phyloP scores from a whole-genome alignment of 2,888 invertebrate species.

The Selenia dentaria region DNA sequence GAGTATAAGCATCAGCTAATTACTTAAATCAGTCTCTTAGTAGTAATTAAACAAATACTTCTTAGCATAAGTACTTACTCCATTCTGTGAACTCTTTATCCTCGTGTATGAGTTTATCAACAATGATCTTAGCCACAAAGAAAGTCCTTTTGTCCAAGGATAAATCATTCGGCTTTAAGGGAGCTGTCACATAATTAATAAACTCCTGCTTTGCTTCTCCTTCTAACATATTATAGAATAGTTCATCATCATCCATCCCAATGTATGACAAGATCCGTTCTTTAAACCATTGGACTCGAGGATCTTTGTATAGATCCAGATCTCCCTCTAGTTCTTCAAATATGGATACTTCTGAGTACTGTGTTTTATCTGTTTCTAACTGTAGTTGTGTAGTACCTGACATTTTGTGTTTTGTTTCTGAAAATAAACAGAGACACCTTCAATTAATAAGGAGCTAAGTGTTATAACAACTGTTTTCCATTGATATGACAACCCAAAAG shows the following conservation, averaged over 20 bases:
- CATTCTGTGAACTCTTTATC: constrained; percentile 91
- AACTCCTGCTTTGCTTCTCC: constrained; percentile 77
- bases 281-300: constrained; percentile 88
- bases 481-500: no score
- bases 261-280: constrained; percentile 85
- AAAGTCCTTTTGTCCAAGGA: constrained; percentile 84
- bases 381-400: not conserved
- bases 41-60: no score
- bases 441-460: no score
- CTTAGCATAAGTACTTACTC: no score
- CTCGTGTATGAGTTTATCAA: constrained; percentile 86
- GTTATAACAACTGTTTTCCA: no score
- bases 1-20: no score
- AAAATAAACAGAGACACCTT: no score
- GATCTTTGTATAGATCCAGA: constrained; percentile 68
- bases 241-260: constrained; percentile 79
- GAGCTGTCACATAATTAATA: constrained; percentile 47
- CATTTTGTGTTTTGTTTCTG: not conserved
- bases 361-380: not conserved
- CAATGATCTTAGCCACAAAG: constrained; percentile 88
- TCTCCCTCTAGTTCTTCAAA: constrained; percentile 30
- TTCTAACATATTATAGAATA: constrained; percentile 85
- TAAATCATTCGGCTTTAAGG: constrained; percentile 58
- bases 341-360: not conserved
- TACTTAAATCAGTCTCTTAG: no score